Conservation (phyloP, 1,140 invertebrate species). For the Limonius californicus region DNA sequence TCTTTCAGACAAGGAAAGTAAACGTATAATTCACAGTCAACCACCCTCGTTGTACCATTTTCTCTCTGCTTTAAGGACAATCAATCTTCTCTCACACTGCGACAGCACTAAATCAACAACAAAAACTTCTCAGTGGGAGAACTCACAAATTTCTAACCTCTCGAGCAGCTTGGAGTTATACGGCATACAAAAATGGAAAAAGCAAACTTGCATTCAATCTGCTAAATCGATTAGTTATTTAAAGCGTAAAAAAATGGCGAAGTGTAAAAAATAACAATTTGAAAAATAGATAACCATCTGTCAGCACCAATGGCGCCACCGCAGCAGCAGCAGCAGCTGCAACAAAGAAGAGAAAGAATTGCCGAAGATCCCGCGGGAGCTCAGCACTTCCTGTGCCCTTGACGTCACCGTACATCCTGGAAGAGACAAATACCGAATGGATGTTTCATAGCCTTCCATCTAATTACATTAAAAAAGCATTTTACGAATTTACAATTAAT, state of each 20-base stretch:
- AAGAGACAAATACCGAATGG: not conserved
- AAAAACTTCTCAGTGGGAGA: too few relatives aligned
- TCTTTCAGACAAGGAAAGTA: too few relatives aligned
- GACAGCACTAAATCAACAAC: not conserved
- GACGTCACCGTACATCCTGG: constrained; percentile 9
- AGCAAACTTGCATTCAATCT: too few relatives aligned
- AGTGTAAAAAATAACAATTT: too few relatives aligned
- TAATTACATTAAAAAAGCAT: too few relatives aligned
- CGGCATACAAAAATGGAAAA: too few relatives aligned
- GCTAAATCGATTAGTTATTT: too few relatives aligned
- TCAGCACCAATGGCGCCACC: constrained; percentile 3
- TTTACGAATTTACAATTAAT: too few relatives aligned
- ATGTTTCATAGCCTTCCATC: not conserved
- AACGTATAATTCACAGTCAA: not conserved
- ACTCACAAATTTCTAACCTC: too few relatives aligned
- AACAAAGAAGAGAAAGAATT: constrained; percentile 9
- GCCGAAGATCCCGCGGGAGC: constrained; percentile 12
- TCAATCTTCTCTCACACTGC: not conserved
- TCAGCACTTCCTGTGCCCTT: not conserved
- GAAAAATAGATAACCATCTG: not conserved
- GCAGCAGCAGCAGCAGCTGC: constrained; percentile 3
- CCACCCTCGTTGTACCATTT: not conserved
- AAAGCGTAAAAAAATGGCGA: not conserved
- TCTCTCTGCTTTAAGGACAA: not conserved
- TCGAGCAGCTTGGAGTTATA: too few relatives aligned